Percentiles rank a stretch among this genome's conserved stretches.
phyloP scores from a whole-genome alignment of 2,888 invertebrate genomes.

The Drosophila buzzatii region DNA sequence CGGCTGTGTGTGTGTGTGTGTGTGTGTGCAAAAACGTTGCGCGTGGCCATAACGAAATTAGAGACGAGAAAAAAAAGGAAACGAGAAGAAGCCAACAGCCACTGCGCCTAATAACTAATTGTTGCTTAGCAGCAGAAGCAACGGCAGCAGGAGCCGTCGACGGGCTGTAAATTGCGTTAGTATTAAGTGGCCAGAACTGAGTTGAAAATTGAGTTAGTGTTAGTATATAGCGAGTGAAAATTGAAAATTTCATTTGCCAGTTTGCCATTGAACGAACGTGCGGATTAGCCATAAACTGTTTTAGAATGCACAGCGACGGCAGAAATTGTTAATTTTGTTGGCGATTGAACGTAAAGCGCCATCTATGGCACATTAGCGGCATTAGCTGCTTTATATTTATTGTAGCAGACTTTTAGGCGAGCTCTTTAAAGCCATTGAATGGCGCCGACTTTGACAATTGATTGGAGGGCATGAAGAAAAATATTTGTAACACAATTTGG shows the following conservation, averaged over 20 bases:
- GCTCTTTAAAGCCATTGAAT: constrained; percentile 1
- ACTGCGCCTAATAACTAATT: constrained; percentile 59
- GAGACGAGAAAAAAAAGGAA: constrained; percentile 1
- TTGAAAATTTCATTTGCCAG: constrained; percentile 57
- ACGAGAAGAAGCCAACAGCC: constrained; percentile 2
- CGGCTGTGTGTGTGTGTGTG: neutral
- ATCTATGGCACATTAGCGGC: constrained; percentile 19
- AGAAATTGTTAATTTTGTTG: constrained; percentile 21
- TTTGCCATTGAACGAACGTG: constrained; percentile 17
- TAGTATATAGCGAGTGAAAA: constrained; percentile 33
- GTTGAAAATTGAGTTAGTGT: constrained; percentile 59
- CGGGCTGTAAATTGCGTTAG: constrained; percentile 59
- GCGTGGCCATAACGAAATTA: constrained; percentile 58
- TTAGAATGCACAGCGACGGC: constrained; percentile 32
- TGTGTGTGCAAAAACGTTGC: constrained; percentile 5
- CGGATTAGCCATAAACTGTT: constrained; percentile 38
- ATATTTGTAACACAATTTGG: constrained; percentile 68
- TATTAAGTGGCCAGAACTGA: constrained; percentile 45
- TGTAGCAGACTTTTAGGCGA: constrained; percentile 42
- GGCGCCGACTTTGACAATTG: constrained; percentile 59
- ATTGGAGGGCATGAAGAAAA: constrained; percentile 57
- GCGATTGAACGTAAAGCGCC: constrained; percentile 13
- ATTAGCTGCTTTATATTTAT: constrained; percentile 18
- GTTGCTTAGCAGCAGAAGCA: constrained; percentile 50
- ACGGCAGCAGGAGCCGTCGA: constrained; percentile 12